These are phyloP conservation scores for Lineus longissimus DNA, from an alignment of 1,140 invertebrate species.

Conservation along the genomic window DNA sequence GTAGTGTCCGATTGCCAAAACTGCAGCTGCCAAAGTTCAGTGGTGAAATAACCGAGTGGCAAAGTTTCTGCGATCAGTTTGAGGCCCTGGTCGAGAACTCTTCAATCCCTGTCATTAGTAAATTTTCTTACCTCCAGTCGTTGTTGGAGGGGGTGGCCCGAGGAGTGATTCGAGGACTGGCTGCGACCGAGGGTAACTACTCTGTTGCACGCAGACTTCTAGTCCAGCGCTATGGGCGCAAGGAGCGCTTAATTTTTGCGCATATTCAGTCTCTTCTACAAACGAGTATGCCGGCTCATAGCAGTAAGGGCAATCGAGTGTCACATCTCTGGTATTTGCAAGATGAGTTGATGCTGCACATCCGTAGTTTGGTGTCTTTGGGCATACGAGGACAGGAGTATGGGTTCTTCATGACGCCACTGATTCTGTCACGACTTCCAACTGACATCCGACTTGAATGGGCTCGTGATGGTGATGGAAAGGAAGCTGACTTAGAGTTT, in stretches of 20 bases:
- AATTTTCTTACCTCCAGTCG: constrained; percentile 7
- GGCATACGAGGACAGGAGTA: too few species aligned
- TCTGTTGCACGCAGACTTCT: neutral
- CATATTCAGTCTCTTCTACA: neutral
- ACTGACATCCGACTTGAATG: too few species aligned
- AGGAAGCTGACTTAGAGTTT: too few species aligned
- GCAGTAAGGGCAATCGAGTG: too few species aligned
- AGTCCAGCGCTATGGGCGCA: neutral
- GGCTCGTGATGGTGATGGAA: too few species aligned
- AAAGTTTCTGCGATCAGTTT: constrained; percentile 3
- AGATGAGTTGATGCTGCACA: too few species aligned
- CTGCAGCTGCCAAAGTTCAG: constrained; percentile 3
- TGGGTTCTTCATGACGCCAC: too few species aligned
- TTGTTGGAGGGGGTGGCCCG: neutral
- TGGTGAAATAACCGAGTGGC: constrained; percentile 1
- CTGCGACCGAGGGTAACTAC: neutral
- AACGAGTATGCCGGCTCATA: too few species aligned
- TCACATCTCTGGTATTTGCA: too few species aligned
- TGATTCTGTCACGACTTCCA: too few species aligned
- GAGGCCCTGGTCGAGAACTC: neutral
- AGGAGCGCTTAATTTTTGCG: neutral
- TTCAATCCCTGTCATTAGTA: neutral
- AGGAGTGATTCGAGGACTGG: neutral
- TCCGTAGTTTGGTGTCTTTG: too few species aligned
- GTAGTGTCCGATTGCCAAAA: neutral